These are phyloP conservation scores for Chrysolina oricalcia DNA, from an alignment of 2,888 invertebrate genomes.

Conservation along the genomic window DNA sequence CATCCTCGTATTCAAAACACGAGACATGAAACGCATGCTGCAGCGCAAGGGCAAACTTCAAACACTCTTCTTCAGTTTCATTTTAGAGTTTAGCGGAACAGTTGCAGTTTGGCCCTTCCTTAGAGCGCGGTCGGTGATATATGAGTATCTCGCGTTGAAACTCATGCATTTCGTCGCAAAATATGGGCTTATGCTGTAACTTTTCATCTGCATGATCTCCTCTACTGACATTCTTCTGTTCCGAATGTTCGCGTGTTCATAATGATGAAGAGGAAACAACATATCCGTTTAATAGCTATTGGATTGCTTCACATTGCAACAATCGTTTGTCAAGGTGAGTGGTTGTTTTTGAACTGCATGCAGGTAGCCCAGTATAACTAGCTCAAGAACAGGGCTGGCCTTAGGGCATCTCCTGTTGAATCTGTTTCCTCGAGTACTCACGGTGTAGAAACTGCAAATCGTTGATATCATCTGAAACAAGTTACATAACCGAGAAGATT, in stretches of 20 bases:
- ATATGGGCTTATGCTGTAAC: neutral
- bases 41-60: slow-evolving; percentile 1
- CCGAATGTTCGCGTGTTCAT: neutral
- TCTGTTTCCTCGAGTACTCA: no score
- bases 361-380: neutral
- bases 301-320: neutral
- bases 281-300: neutral
- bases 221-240: neutral
- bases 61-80: neutral
- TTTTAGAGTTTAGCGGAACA: neutral
- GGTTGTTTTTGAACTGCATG: neutral
- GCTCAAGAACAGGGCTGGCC: neutral
- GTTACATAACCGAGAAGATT: no score
- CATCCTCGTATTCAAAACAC: neutral
- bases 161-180: no score
- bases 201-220: neutral
- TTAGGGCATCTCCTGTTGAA: neutral
- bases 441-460: no score
- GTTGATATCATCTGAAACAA: no score
- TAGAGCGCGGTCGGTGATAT: neutral
- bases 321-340: neutral
- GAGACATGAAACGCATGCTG: neutral
- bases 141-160: no score
- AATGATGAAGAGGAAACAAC: neutral
- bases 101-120: neutral